Evolutionary conservation across 2,888 invertebrate genomes (phyloP).

Genomic region (Sarcophaga caerulescens): DNA sequence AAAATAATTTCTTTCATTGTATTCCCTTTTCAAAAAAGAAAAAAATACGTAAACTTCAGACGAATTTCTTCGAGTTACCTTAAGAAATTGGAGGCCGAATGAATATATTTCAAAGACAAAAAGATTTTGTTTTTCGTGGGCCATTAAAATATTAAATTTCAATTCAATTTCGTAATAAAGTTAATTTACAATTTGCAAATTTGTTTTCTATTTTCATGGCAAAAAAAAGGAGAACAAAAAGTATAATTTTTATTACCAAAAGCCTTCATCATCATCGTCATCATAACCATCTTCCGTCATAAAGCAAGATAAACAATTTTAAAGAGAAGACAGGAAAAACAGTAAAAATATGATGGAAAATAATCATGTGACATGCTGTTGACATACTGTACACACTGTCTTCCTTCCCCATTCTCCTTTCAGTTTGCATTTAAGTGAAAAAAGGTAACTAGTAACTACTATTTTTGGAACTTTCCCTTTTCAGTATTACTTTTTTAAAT

Average conservation of each 20-base stretch:
- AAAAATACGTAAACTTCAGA: no score
- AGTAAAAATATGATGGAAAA: not conserved
- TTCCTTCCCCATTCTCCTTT: no score
- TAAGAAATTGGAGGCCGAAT: no score
- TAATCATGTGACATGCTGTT: conserved; percentile 53
- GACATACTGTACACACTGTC: conserved; percentile 36
- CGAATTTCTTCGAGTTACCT: no score
- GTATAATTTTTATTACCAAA: not conserved
- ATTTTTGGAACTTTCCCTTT: conserved; percentile 41
- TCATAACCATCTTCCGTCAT: conserved; percentile 22
- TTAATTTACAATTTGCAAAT: conserved; percentile 30
- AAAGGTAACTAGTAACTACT: conserved; percentile 54
- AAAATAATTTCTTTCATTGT: no score
- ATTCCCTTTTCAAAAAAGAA: no score
- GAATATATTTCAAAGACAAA: no score
- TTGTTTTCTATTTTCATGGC: not conserved
- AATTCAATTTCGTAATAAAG: not conserved
- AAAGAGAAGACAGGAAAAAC: conserved; percentile 5
- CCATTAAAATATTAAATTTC: no score
- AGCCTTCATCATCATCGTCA: not conserved
- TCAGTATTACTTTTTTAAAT: not conserved
- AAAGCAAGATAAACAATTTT: not conserved
- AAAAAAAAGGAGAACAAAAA: not conserved
- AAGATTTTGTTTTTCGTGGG: no score
- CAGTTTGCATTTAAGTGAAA: conserved; percentile 43